Conservation (phyloP, 1,140 invertebrate species). For the Littorina saxatilis region DNA sequence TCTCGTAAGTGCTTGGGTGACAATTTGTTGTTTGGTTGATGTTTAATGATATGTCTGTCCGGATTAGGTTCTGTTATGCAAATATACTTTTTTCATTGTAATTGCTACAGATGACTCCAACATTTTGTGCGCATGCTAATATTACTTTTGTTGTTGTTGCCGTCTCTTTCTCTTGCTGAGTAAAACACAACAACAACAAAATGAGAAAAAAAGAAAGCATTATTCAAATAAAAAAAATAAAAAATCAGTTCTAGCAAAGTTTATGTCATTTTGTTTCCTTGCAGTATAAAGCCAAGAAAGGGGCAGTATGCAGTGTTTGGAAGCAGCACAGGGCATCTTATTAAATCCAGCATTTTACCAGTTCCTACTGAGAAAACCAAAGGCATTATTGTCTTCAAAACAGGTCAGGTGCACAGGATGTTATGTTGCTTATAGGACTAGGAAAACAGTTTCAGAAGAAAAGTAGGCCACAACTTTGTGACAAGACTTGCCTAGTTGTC, state of each 20-base stretch:
- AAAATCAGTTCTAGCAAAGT: too few species aligned
- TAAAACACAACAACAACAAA: too few species aligned
- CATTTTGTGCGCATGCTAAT: too few species aligned
- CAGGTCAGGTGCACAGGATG: slow-evolving; percentile 48
- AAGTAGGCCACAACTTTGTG: neutral
- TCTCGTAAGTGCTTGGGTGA: slow-evolving; percentile 49
- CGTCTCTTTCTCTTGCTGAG: too few species aligned
- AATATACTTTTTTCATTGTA: too few species aligned
- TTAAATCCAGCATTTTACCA: slow-evolving; percentile 65
- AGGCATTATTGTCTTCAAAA: slow-evolving; percentile 64
- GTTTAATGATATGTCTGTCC: neutral
- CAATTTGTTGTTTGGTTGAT: slow-evolving; percentile 1
- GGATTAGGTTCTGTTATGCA: too few species aligned
- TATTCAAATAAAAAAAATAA: too few species aligned
- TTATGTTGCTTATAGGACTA: too few species aligned
- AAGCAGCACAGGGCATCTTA: slow-evolving; percentile 35
- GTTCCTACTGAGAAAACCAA: slow-evolving; percentile 62
- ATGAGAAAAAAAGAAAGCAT: too few species aligned
- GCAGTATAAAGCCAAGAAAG: slow-evolving; percentile 62
- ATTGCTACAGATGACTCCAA: too few species aligned
- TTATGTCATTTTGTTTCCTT: neutral
- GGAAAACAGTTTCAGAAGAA: too few species aligned
- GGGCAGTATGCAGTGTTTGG: slow-evolving; percentile 63
- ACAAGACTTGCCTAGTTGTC: neutral
- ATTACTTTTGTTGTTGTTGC: too few species aligned